Base-by-base conservation (phyloP, 2,797 vertebrate species). In the Oreortyx pictus region DNA sequence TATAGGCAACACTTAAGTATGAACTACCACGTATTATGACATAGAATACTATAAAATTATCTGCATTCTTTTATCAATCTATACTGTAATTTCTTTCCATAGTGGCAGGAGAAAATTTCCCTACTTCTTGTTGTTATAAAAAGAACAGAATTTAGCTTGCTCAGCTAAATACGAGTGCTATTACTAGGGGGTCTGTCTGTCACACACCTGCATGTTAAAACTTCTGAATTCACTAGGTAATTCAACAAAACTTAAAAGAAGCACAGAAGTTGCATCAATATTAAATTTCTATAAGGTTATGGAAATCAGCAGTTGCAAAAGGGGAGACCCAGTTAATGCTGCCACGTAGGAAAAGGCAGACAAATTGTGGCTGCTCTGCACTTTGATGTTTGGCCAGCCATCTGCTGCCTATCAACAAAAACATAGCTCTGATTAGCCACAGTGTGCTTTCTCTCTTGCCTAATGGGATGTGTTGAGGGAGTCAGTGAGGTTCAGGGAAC, bases 351-450 rank as follows among this genome's bases (percentile, higher is more conserved):
- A 61, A 65, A 87, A 71, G 37, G 41, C 31, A 68, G 70, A 39
- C 49, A 64, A 49, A 74, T 77, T 49, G n/a, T 61, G 57, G 57
- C 61, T 65, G 22, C 4, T 61, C 37, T 35, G 60, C n/a, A 24
- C 43, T 22, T 4, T 15, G 75, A 6, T 71, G 6, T 66, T 79
- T 76, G 90, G 74, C 74, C 89, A 83, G 80, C 49, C 75, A 25
- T 50, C 74, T 29, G 88, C 67, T 86, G 43, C 57, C 73, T 60
- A 59, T 70, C 54, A 73, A 75, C 43, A 82, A 50, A 47, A 81
- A 37, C 0, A 3, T 7, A 60, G 67, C 60, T 91, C 81, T 80
- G 78, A 77, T 56, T 22, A 91, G 25, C 14, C 60, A 19, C 35
- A 4, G 39, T 4, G 14, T 12, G 59, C 3, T 31, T 90, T 23